Evolutionary conservation across 2,888 invertebrate genomes (phyloP), one percentile per base, ranked within the genome.

Genomic region (Cactoblastis cactorum): DNA sequence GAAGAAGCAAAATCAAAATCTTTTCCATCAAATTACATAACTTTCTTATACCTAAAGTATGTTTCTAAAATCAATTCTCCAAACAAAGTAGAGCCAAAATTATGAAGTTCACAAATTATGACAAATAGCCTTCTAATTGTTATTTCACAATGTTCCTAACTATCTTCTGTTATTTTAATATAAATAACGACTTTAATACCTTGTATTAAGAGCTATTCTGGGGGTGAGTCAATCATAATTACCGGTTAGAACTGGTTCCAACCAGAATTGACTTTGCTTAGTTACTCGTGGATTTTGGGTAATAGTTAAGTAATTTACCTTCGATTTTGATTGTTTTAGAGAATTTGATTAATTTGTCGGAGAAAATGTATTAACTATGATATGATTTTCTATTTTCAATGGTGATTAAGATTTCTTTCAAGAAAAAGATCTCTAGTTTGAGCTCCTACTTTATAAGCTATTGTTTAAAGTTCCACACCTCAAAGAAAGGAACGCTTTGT

Each of bases 81-180:
- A 8, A 6, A 5, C 15, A 35, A 34, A 9, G 3, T 34, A 5
- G 3, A 34, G 12, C 8, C 35, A 12, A 35, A 9, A 12, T 5
- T 22, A 41, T 22, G 24, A 43, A 9, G 17, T 28, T 17, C 17
- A 3, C 43, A 43, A 43, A 43, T 43, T 43, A 43, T 4, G 38
- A 28, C 43, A 43, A 43, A 43, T 43, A 32, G 17, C 28, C 28
- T 24, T 1, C 43, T 43, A 43, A 43, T 32, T 28, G 43, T 15
- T 11, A 32, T 28, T 32, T 32, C 11, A 15, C 17, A 17, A 14
- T 14, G 5, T 35, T 15, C 14, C 28, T 17, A 28, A 28, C 24
- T 43, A 43, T 28, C 43, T 19, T 37, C 38, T 38, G 5, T 38
- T 38, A 43, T 28, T 32, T 43, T 43, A 43, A 43, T 43, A 43